Percentiles rank a stretch among this genome's conserved stretches.
These are phyloP conservation scores for Hemibagrus wyckioides DNA, from an alignment of 2,113 vertebrate genomes.

Conservation along the genomic window DNA sequence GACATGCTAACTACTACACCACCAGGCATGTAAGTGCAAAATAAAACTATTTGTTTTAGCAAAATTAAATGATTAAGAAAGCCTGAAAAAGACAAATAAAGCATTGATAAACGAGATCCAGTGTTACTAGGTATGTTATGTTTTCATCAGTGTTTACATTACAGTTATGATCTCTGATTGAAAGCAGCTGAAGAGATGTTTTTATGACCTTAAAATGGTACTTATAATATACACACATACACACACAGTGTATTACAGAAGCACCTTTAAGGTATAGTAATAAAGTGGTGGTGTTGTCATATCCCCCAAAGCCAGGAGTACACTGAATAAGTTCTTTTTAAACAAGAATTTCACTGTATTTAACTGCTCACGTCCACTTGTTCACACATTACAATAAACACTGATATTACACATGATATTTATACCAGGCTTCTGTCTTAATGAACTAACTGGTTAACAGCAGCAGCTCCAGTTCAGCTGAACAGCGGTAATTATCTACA, in stretches of 20 bases:
- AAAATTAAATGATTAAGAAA: background rate
- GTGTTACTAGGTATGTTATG: too few species aligned
- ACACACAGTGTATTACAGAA: too few species aligned
- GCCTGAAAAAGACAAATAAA: background rate
- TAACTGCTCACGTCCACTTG: background rate
- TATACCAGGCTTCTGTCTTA: background rate
- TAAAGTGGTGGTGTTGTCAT: too few species aligned
- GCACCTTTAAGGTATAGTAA: too few species aligned
- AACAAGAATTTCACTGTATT: background rate
- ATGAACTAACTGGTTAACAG: background rate
- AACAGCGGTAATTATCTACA: background rate
- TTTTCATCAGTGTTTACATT: background rate
- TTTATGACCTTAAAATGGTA: background rate
- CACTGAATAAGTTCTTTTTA: too few species aligned
- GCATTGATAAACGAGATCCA: background rate
- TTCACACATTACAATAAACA: background rate
- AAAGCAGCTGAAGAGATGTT: background rate
- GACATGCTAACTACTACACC: too few species aligned
- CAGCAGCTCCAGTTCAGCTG: background rate
- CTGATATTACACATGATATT: background rate
- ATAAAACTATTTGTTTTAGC: too few species aligned
- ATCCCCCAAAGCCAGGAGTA: too few species aligned
- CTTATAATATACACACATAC: too few species aligned
- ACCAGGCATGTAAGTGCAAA: background rate
- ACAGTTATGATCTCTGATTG: background rate